Base-by-base conservation (phyloP, 1,140 invertebrate species). In the Zaprionus ornatus region DNA sequence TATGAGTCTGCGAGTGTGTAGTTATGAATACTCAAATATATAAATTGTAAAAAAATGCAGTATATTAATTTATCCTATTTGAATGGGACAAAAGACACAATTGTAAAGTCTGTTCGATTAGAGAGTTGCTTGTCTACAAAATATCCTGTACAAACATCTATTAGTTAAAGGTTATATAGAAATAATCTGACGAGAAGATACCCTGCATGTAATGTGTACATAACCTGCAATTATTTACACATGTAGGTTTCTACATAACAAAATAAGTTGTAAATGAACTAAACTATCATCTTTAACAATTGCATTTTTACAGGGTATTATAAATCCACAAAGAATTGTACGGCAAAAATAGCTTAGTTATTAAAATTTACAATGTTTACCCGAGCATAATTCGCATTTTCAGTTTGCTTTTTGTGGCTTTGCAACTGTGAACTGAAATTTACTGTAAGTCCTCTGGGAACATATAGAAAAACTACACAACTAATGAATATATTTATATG, bases 21-120 rank as follows among this genome's bases (percentile, higher is more conserved):
- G 52, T 27, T 55, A 48, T 10, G 19, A 21, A 50, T 23, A 45
- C 40, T 17, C 40, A 45, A 45, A 45, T 17, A 19, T 42, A 42
- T 4, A 42, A 40, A 15, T 40, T 15, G 13, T 1, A 17, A 50
- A 50, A 50, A 50, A 23, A 17, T 4, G n/a, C 19, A 50, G 52
- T 29, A 29, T 55, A 55, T 55, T 55, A 55, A 55, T 55, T 55
- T 55, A 15, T 55, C 23, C 19, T 27, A 55, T 55, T 55, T 55
- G 15, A 27, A 25, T 27, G 19, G 23, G 15, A 27, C 21, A 55
- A 55, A 54, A 50, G 7, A 21, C n/a, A 50, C 15, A n/a, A 50
- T 17, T 17, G 37, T 40, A 40, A 40, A n/a, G 37, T n/a, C 37
- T n/a, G 4, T n/a, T 40, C 15, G 37, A 13, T n/a, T n/a, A 6